Conservation (phyloP, 2,888 invertebrate species). For the Acronicta leporina region DNA sequence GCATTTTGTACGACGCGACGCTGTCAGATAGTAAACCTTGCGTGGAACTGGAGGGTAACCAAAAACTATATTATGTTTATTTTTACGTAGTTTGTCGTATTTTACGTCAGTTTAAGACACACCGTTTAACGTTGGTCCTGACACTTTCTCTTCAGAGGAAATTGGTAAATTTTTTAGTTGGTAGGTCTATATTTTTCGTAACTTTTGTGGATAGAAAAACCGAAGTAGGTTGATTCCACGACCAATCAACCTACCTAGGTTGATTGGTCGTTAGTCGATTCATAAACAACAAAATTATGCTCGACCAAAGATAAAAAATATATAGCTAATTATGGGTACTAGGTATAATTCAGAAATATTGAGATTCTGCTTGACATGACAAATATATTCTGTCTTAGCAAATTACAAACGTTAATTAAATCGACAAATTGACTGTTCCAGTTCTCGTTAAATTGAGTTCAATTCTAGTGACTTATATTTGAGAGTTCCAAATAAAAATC, state of each 20-base stretch:
- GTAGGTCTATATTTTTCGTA: no score
- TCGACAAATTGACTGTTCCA: conserved; percentile 27
- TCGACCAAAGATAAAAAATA: no score
- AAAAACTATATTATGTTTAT: conserved; percentile 34
- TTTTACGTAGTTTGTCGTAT: conserved; percentile 30
- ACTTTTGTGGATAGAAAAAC: background rate
- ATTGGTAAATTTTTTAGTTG: background rate
- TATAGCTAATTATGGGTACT: no score
- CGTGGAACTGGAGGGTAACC: conserved; percentile 41
- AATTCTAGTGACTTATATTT: conserved; percentile 31
- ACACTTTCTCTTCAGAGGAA: conserved; percentile 1
- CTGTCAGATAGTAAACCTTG: conserved; percentile 41
- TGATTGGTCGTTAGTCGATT: no score
- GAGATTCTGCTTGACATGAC: no score
- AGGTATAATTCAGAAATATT: no score
- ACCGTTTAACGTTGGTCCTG: conserved; percentile 1
- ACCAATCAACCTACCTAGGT: no score
- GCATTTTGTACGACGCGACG: conserved; percentile 47
- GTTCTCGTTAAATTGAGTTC: conserved; percentile 39
- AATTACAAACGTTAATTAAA: conserved; percentile 44
- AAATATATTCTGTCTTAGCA: background rate
- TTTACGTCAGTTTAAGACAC: conserved; percentile 15
- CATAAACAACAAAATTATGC: no score
- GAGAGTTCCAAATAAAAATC: conserved; percentile 46
- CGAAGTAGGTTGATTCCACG: no score